Evolutionary conservation across 2,113 vertebrate species (phyloP).

Genomic region (Pollachius pollachius): DNA sequence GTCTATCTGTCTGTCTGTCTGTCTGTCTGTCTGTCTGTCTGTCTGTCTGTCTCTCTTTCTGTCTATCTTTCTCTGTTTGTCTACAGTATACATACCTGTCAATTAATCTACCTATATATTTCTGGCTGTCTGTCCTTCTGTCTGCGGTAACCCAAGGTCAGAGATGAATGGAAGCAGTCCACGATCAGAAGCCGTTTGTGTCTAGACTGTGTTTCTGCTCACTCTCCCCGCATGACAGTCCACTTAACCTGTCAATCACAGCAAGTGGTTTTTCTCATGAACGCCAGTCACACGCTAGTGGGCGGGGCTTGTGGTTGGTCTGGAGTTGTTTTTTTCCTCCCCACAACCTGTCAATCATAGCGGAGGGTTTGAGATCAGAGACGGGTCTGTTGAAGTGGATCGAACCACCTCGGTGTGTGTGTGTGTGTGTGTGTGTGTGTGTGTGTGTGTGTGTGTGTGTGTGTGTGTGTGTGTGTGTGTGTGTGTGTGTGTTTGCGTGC

Average conservation of each 20-base stretch:
- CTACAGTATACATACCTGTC: too few relatives aligned
- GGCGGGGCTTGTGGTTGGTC: constrained; percentile 10
- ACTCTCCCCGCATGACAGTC: background rate
- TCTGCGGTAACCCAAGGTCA: too few relatives aligned
- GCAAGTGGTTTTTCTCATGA: constrained; percentile 53
- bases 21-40: too few relatives aligned
- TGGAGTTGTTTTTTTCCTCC: background rate
- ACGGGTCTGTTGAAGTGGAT: background rate
- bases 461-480: constrained; percentile 29
- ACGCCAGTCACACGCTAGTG: constrained; percentile 49
- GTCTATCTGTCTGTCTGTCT: too few relatives aligned
- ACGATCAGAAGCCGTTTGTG: too few relatives aligned
- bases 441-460: constrained; percentile 2
- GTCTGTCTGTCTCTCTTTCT: too few relatives aligned
- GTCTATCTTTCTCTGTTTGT: too few relatives aligned
- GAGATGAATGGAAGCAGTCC: too few relatives aligned
- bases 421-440: constrained; percentile 30
- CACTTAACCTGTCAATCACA: constrained; percentile 50
- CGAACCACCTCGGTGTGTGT: background rate
- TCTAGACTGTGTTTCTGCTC: background rate
- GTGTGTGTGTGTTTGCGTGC: constrained; percentile 11
- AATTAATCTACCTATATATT: too few relatives aligned
- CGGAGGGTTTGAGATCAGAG: too few relatives aligned
- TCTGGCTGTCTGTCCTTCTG: too few relatives aligned
- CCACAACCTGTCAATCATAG: too few relatives aligned